These are phyloP conservation scores for Melanitta fusca DNA, from an alignment of 2,797 vertebrate species.

Conservation along the genomic window DNA sequence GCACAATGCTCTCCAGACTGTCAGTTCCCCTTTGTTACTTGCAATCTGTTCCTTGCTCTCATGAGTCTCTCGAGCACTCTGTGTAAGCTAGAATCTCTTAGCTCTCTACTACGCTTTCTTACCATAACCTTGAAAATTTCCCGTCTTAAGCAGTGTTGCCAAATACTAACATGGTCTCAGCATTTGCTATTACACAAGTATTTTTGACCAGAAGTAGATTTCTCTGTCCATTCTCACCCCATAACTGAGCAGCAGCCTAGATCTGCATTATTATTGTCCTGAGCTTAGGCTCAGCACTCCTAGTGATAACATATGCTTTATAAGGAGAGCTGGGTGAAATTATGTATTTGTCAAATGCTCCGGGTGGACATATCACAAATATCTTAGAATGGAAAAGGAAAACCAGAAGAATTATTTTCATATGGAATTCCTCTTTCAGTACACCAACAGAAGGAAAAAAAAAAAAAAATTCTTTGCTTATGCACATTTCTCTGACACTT, in stretches of 20 bases:
- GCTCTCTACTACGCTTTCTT: background rate
- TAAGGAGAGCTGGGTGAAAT: background rate
- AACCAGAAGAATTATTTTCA: background rate
- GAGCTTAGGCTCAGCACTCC: background rate
- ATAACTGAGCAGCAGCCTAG: background rate
- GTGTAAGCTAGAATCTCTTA: background rate
- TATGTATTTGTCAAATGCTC: background rate
- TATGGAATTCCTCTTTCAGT: background rate
- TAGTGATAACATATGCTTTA: background rate
- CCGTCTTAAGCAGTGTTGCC: background rate
- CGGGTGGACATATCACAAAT: background rate
- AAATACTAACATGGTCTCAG: background rate
- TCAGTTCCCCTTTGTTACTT: background rate
- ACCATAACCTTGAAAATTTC: background rate
- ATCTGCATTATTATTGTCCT: background rate
- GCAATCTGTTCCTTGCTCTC: background rate
- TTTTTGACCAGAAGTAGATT: background rate
- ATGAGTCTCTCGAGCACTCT: fast-evolving
- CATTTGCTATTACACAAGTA: background rate
- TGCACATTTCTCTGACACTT: background rate
- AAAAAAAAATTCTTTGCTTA: background rate
- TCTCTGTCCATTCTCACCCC: background rate
- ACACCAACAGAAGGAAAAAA: background rate
- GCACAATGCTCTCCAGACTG: background rate
- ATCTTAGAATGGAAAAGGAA: background rate